phyloP scores from a whole-genome alignment of 2,113 vertebrate genomes.

The Phylloscopus trochiloides region DNA sequence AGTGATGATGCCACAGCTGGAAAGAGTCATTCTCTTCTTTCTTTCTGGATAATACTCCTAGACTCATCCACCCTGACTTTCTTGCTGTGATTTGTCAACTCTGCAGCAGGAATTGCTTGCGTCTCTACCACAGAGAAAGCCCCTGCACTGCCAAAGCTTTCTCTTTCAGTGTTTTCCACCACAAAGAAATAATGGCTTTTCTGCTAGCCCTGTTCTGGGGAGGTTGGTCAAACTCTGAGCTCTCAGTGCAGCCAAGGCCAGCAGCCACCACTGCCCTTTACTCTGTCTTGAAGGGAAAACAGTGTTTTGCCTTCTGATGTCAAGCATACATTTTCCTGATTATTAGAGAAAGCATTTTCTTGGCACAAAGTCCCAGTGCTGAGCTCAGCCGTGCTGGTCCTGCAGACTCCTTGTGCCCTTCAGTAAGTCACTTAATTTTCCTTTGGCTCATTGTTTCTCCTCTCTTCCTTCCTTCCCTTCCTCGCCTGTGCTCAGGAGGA shows the following conservation, averaged over 20 bases:
- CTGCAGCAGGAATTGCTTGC: not conserved
- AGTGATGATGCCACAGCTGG: not conserved
- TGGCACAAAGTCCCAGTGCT: not conserved
- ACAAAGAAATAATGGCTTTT: not conserved
- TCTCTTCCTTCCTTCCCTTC: not conserved
- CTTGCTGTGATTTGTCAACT: not conserved
- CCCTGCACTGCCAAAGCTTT: not conserved
- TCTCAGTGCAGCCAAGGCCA: not conserved
- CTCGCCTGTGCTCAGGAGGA: not conserved
- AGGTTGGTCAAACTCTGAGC: not conserved
- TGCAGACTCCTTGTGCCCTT: not conserved
- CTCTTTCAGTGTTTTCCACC: not conserved
- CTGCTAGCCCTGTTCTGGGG: not conserved
- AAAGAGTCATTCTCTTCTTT: not conserved
- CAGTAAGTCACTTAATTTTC: not conserved
- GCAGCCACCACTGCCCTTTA: not conserved
- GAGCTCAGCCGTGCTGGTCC: not conserved
- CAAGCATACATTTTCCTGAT: not conserved
- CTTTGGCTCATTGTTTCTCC: not conserved
- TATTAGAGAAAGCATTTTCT: not conserved
- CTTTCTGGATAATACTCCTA: not conserved
- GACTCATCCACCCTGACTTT: not conserved
- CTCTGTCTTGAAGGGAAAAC: not conserved
- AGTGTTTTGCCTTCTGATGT: not conserved
- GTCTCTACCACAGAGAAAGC: not conserved